Conservation (phyloP, 35 echinoderm and acorn worm species). For the Lytechinus pictus region DNA sequence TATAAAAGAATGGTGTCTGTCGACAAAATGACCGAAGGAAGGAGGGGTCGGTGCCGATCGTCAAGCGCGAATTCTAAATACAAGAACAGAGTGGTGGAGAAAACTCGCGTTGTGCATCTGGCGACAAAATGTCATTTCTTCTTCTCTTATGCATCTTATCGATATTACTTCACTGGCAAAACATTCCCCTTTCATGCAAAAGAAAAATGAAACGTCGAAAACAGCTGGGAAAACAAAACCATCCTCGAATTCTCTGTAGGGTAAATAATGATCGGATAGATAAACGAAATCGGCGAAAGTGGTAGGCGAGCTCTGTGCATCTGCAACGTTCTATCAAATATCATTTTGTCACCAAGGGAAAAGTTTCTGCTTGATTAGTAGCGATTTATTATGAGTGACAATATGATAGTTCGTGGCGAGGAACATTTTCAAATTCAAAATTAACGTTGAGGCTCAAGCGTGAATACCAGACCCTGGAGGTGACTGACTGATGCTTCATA, state of each 20-base stretch:
- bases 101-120: no score
- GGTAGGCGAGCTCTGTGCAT: not conserved
- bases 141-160: not conserved
- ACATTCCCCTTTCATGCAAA: not conserved
- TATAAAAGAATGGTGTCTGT: not conserved
- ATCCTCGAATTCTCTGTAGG: not conserved
- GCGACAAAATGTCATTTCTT: not conserved
- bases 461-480: not conserved
- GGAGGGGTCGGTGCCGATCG: not conserved
- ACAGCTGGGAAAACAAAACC: not conserved
- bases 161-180: not conserved
- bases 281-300: not conserved
- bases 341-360: not conserved
- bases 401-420: not conserved
- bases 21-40: not conserved
- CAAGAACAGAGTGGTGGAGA: no score
- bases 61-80: not conserved
- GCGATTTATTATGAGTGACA: not conserved
- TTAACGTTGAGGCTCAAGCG: not conserved
- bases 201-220: not conserved
- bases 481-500: not conserved
- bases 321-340: not conserved
- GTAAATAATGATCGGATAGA: not conserved
- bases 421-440: not conserved
- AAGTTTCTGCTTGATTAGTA: not conserved